Conservation (phyloP, 2,888 invertebrate species). For the Acleris literana region DNA sequence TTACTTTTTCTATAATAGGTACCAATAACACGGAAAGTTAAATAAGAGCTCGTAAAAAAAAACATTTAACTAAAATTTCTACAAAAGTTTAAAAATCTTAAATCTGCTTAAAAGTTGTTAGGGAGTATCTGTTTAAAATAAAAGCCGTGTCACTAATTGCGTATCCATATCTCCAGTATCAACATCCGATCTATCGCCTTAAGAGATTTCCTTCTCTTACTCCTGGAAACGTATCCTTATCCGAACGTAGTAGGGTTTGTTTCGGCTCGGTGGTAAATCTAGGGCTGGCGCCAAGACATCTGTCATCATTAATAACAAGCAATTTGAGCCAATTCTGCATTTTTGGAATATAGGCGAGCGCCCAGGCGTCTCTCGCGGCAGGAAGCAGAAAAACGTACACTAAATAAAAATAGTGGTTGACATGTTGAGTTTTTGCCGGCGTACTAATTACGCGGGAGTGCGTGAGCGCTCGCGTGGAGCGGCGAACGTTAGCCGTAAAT, state of each 20-base stretch:
- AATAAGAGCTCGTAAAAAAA: too few species aligned
- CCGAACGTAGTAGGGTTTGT: slow-evolving; percentile 42
- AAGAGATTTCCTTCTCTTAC: slow-evolving; percentile 48
- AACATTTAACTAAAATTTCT: too few species aligned
- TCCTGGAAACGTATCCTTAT: slow-evolving; percentile 43
- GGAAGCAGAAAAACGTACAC: slow-evolving; percentile 79
- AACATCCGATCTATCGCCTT: slow-evolving; percentile 72
- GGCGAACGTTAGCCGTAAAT: slow-evolving; percentile 72
- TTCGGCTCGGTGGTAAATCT: slow-evolving; percentile 40
- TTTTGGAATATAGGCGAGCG: slow-evolving; percentile 75
- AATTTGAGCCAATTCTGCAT: slow-evolving; percentile 82
- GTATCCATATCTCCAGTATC: slow-evolving; percentile 76
- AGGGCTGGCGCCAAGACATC: slow-evolving; percentile 79
- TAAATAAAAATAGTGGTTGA: slow-evolving; percentile 78
- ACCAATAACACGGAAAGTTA: too few species aligned
- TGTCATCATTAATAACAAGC: slow-evolving; percentile 83
- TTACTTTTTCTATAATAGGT: too few species aligned
- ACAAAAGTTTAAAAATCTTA: not conserved
- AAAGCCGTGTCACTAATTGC: slow-evolving; percentile 74
- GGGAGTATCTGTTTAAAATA: slow-evolving; percentile 38
- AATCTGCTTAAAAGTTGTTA: not conserved
- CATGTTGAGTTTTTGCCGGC: slow-evolving; percentile 71
- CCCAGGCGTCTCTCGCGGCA: slow-evolving; percentile 74
- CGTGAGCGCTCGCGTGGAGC: slow-evolving; percentile 60
- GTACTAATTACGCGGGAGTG: slow-evolving; percentile 45